Conservation (phyloP, 2,797 vertebrate species). For the Loris lydekkerianus region DNA sequence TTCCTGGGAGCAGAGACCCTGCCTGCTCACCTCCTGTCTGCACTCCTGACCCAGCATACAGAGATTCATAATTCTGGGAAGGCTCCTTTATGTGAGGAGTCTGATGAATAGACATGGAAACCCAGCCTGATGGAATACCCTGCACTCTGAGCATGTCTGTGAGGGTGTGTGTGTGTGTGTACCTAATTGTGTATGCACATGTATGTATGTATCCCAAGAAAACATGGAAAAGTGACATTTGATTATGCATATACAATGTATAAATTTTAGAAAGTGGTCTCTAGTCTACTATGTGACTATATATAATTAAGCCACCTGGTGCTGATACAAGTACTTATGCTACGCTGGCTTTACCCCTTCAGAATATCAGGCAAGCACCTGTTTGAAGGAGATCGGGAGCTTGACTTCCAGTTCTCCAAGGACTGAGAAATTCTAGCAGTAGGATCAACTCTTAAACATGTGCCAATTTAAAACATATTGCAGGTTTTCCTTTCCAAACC, state of each 20-base stretch:
- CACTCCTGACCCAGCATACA: not conserved
- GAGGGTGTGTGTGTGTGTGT: not conserved
- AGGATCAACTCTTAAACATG: not conserved
- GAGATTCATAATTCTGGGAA: too few relatives aligned
- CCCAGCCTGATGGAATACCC: rapidly evolving
- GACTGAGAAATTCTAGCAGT: not conserved
- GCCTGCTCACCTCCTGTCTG: not conserved
- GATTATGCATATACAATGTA: not conserved
- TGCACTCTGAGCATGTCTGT: not conserved
- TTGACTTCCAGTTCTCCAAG: rapidly evolving
- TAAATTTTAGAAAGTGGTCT: not conserved
- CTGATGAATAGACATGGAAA: not conserved
- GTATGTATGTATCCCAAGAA: not conserved
- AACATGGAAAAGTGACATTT: not conserved
- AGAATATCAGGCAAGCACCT: not conserved
- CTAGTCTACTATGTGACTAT: too few relatives aligned
- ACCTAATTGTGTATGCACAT: too few relatives aligned
- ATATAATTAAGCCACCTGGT: too few relatives aligned
- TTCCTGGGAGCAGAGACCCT: not conserved
- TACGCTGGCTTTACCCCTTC: not conserved
- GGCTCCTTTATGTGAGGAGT: too few relatives aligned
- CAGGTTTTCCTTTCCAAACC: not conserved
- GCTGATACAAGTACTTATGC: rapidly evolving
- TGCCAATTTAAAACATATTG: not conserved
- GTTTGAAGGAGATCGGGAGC: not conserved